phyloP scores from a whole-genome alignment of 2,797 vertebrate species.

The Chaetodon trifasciatus region DNA sequence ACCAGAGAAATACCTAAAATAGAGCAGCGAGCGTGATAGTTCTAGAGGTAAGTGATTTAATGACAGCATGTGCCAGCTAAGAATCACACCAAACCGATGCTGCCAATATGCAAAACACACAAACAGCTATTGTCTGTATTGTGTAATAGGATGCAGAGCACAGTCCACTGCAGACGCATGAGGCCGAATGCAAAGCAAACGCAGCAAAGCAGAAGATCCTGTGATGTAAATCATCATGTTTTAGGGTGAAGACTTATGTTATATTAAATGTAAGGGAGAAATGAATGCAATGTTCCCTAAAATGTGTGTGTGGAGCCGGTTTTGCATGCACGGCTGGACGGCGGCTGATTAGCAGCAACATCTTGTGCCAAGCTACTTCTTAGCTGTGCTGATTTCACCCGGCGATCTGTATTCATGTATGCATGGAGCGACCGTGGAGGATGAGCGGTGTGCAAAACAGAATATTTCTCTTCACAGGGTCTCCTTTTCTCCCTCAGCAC shows the following conservation, averaged over 20 bases:
- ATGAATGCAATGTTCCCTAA: too few species aligned
- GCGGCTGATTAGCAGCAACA: conserved; percentile 74
- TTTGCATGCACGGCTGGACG: conserved; percentile 51
- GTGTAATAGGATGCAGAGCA: conserved; percentile 36
- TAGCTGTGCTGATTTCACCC: conserved; percentile 69
- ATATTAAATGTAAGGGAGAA: too few species aligned
- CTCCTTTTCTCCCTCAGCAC: conserved; percentile 28
- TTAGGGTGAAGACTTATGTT: too few species aligned
- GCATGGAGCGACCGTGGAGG: conserved; percentile 52
- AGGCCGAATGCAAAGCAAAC: conserved; percentile 50
- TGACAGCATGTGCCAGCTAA: conserved; percentile 9
- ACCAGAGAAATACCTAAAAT: conserved; percentile 14
- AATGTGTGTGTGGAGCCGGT: conserved; percentile 27
- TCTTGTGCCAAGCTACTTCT: conserved; percentile 74
- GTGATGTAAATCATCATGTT: too few species aligned
- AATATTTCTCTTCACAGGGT: conserved; percentile 52
- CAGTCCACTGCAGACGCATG: conserved; percentile 30
- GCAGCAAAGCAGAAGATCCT: not conserved
- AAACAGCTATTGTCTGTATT: conserved; percentile 7
- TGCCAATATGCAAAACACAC: conserved; percentile 65
- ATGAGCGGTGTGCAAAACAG: conserved; percentile 61
- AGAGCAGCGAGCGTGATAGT: not conserved
- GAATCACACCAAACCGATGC: not conserved
- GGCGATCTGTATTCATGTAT: conserved; percentile 77
- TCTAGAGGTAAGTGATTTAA: conserved; percentile 19